Conservation (phyloP, 2,888 invertebrate genomes). For the Cerceris rybyensis region DNA sequence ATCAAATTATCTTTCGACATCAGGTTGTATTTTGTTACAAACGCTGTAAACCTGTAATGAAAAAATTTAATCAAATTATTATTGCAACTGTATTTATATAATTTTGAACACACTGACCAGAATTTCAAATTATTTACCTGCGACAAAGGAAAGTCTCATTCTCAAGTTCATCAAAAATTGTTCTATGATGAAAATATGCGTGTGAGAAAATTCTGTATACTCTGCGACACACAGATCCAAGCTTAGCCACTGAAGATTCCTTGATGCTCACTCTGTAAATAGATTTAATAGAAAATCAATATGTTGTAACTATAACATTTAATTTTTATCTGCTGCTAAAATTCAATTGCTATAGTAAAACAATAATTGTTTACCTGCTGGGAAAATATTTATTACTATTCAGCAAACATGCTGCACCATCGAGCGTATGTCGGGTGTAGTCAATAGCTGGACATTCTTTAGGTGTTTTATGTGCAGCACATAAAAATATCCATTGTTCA, state of each 20-base stretch:
- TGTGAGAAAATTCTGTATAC: slow-evolving; percentile 99
- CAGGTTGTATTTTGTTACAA: slow-evolving; percentile 98
- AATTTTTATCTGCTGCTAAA: neutral
- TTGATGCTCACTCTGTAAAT: slow-evolving; percentile 96
- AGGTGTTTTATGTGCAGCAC: slow-evolving; percentile 99
- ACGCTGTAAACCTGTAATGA: slow-evolving; percentile 91
- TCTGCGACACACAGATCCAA: slow-evolving; percentile 98
- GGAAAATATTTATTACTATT: slow-evolving; percentile 99
- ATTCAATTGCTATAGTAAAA: neutral
- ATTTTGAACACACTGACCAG: neutral
- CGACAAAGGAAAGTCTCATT: slow-evolving; percentile 97
- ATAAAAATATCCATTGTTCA: slow-evolving; percentile 99
- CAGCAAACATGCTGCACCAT: slow-evolving; percentile 98
- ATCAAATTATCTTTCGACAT: slow-evolving; percentile 99
- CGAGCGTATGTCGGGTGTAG: slow-evolving; percentile 98
- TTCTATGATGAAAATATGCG: slow-evolving; percentile 98
- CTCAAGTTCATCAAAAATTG: slow-evolving; percentile 99
- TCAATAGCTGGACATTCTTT: slow-evolving; percentile 99
- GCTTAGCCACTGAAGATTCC: slow-evolving; percentile 98
- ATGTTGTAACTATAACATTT: neutral
- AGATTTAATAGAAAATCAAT: slow-evolving; percentile 15
- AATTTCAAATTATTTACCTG: slow-evolving; percentile 75
- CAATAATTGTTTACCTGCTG: slow-evolving; percentile 90
- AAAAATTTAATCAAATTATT: neutral
- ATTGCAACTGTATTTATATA: neutral